Evolutionary conservation across 2,888 invertebrate species (phyloP), one percentile per base, ranked within the genome.

Genomic region (Thecocarcelia acutangulata): DNA sequence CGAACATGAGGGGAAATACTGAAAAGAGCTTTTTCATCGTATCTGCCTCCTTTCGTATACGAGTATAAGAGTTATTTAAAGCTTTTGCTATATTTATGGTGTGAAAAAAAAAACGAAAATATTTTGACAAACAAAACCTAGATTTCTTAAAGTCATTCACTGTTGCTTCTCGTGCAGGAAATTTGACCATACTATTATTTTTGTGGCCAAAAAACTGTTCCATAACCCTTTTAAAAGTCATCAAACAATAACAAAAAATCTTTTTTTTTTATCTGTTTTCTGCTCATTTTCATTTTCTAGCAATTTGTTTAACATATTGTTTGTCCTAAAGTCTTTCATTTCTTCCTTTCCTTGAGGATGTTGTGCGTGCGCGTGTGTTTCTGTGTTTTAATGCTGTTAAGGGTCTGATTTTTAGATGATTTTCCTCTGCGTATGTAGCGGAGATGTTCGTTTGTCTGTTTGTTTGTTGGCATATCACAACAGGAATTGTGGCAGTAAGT

Each of bases 271-370:
- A 19, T 24, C 12, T 54, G 50, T 40, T 63, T 54, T 59, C 56
- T 42, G n/a, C 54, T 68, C 48, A 58, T 66, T 72, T 66, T 46
- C 44, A 70, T 70, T 74, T 69, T 69, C 63, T 40, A n/a, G 69
- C 66, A 72, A 80, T 75, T 80, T 75, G 70, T 54, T 66, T 46
- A 76, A 61, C 76, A 76, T 75, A 82, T 82, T 78, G 73, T 74
- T 64, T 48, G 68, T 40, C 50, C 66, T 72, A 50, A 50, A 58
- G 50, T 50, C 64, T 28, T 37, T n/a, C n/a, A n/a, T n/a, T n/a
- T n/a, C n/a, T 28, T 80, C 28, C 15, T 12, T 40, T 48, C 8
- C 63, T 54, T n/a, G 40, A 77, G 28, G 37, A 52, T 54, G 48
- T 5, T 42, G 46, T 40, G 28, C 8, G 12, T 69, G 50, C 4